Evolutionary conservation across 2,797 vertebrate genomes (phyloP), one percentile per base, ranked within the genome.

Genomic region (Chloroceryle amazona): DNA sequence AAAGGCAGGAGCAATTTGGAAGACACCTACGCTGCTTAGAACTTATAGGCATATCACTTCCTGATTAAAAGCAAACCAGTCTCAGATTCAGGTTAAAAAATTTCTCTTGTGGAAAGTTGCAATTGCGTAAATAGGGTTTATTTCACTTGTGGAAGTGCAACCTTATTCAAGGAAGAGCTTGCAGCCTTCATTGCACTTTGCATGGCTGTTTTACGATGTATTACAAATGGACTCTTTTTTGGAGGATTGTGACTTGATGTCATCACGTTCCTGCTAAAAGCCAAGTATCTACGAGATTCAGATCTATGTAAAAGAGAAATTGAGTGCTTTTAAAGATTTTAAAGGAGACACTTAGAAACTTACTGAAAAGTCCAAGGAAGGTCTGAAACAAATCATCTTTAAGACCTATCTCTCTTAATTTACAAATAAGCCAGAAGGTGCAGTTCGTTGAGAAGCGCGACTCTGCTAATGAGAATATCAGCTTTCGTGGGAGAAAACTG

Each of bases 391-490:
- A 85, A 46, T 71, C 61, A 16, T 57, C 67, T 3, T 96, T 81
- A 47, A 46, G 11, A 66, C 51, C 1, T 1, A 70, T 91, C 82
- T 91, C 73, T 93, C 39, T 93, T 84, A 97, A 75, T 60, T 76
- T 91, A 83, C 61, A 84, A 88, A 79, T 74, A 95, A 96, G 19
- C 72, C 25, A 25, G 82, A 90, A 97, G 67, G 20, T 79, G 20
- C 19, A 71, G 1, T 16, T 66, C 4, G 5, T 10, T 82, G 94
- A 81, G 92, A 97, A 93, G 71, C 6, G 13, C 49, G 55, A 75
- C 68, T 95, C 83, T 91, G 46, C 78, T 83, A 58, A 44, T 52
- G 92, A 81, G 94, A 95, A 49, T 89, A 91, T 84, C 91, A 65
- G 74, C 87, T 94, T 94, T 92, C 17, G 1, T 47, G 83, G 72